Conservation (phyloP, 2,797 vertebrate genomes). For the Gallinago stenura region DNA sequence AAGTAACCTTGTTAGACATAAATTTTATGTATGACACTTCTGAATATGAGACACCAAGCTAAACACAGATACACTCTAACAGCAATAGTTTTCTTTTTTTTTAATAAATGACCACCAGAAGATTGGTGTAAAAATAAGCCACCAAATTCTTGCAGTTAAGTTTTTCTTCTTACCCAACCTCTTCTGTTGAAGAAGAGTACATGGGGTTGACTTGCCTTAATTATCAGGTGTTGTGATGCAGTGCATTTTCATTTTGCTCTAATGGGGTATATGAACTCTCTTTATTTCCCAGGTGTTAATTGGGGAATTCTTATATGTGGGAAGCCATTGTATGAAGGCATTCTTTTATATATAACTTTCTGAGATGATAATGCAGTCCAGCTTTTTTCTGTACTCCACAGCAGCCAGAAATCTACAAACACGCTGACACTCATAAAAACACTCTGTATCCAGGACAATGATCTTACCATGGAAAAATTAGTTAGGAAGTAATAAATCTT, state of each 20-base stretch:
- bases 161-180: not conserved
- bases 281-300: not conserved
- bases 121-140: not conserved
- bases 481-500: not conserved
- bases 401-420: not conserved
- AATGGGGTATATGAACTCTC: not conserved
- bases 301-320: not conserved
- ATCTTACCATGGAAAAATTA: rapidly evolving
- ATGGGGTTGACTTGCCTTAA: not conserved
- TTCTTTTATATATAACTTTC: not conserved
- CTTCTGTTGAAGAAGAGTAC: not conserved
- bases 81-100: not conserved
- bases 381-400: not conserved
- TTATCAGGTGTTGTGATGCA: not conserved
- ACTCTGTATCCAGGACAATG: not conserved
- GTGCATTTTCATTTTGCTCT: not conserved
- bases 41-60: not conserved
- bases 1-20: conserved; percentile 14
- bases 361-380: not conserved
- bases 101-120: not conserved
- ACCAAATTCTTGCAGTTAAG: not conserved
- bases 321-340: not conserved
- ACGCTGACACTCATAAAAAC: not conserved
- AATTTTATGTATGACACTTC: conserved; percentile 25
- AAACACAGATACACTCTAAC: not conserved